phyloP scores from a whole-genome alignment of 2,113 vertebrate species.

The Onychorhynchus coronatus region DNA sequence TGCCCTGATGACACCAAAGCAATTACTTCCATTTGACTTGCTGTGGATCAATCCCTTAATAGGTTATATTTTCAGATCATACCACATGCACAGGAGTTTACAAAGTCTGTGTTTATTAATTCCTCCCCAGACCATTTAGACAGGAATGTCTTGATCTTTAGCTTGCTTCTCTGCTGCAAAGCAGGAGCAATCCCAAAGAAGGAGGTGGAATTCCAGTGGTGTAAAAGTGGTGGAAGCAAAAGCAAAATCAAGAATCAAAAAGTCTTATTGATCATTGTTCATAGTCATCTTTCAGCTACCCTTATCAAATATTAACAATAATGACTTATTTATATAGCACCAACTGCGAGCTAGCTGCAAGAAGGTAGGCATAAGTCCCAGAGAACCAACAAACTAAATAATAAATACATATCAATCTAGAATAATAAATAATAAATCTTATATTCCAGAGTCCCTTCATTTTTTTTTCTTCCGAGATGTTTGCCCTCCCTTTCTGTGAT shows the following conservation, averaged over 20 bases:
- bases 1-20: neutral
- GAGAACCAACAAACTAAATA: constrained; percentile 66
- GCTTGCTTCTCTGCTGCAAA: neutral
- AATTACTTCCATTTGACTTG: neutral
- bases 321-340: constrained; percentile 61
- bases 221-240: neutral
- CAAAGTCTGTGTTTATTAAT: neutral
- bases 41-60: neutral
- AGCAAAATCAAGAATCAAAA: neutral
- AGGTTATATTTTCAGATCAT: neutral
- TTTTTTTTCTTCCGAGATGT: constrained; percentile 1
- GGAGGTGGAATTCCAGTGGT: neutral
- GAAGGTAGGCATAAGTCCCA: neutral
- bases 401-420: constrained; percentile 61
- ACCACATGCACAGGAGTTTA: neutral
- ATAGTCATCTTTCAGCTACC: constrained; percentile 29
- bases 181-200: neutral
- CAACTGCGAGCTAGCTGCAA: constrained; percentile 19
- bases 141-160: neutral
- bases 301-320: constrained; percentile 62
- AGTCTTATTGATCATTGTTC: constrained; percentile 33
- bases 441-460: neutral
- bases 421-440: constrained; percentile 65
- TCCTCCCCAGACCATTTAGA: neutral
- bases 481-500: constrained; percentile 51